phyloP scores from a whole-genome alignment of 2,888 invertebrate species.

The Xestia xanthographa region DNA sequence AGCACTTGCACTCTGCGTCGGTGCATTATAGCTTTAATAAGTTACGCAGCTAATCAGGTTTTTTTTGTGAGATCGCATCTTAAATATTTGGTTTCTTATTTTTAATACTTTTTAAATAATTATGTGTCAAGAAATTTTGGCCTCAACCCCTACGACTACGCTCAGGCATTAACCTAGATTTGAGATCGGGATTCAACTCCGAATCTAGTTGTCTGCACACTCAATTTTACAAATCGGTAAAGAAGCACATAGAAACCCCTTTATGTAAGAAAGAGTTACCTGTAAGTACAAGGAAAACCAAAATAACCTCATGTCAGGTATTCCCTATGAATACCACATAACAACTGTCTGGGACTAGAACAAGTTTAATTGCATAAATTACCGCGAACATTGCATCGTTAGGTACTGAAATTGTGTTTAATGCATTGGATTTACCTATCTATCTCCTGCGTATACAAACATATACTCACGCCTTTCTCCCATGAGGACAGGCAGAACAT shows the following conservation, averaged over 20 bases:
- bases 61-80: neutral
- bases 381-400: constrained; percentile 22
- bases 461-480: neutral
- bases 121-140: neutral
- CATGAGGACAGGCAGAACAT: neutral
- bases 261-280: too few relatives aligned
- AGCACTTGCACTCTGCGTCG: neutral
- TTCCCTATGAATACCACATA: neutral
- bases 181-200: neutral
- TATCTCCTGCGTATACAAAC: neutral
- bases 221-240: neutral
- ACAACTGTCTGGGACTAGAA: neutral
- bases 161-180: constrained; percentile 9
- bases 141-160: neutral
- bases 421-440: constrained; percentile 2
- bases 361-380: constrained; percentile 1
- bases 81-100: neutral
- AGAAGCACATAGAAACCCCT: neutral
- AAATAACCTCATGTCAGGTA: neutral
- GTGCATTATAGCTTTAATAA: neutral
- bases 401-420: constrained; percentile 12
- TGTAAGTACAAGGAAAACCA: neutral
- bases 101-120: neutral
- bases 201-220: neutral
- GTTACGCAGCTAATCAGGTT: too few relatives aligned